A percentile compares a stretch with the other conserved stretches of the same genome.
Conservation (phyloP, 2,113 vertebrate species). For the Prunella himalayana region DNA sequence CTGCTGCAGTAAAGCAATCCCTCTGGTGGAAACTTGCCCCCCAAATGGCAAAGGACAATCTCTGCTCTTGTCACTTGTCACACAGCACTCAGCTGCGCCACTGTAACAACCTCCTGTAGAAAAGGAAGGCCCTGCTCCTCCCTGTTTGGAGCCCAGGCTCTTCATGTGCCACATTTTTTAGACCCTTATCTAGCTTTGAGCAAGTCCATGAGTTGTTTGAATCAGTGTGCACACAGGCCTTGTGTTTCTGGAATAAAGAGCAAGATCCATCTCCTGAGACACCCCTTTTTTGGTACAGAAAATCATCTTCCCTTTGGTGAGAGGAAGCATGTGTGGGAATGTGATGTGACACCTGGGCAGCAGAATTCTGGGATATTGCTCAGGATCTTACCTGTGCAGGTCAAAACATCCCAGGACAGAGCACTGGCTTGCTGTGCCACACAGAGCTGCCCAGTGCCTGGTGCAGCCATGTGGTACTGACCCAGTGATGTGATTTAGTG, state of each 20-base stretch:
- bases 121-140: not conserved
- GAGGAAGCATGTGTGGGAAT: not conserved
- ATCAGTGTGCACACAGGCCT: not conserved
- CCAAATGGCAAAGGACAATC: not conserved
- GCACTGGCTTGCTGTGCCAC: not conserved
- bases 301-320: not conserved
- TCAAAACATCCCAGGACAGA: not conserved
- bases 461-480: not conserved
- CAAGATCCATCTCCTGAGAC: not conserved
- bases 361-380: not conserved
- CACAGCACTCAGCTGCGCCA: rapidly evolving
- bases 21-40: not conserved
- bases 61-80: not conserved
- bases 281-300: not conserved
- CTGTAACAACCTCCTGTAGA: not conserved
- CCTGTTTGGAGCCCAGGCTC: not conserved
- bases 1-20: not conserved
- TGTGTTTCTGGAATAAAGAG: not conserved
- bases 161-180: not conserved
- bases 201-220: not conserved
- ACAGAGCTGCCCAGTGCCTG: rapidly evolving
- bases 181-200: not conserved
- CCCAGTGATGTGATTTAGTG: not conserved
- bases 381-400: not conserved
- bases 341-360: not conserved